Evolutionary conservation across 2,113 vertebrate genomes (phyloP).

Genomic region (Apteryx owenii): DNA sequence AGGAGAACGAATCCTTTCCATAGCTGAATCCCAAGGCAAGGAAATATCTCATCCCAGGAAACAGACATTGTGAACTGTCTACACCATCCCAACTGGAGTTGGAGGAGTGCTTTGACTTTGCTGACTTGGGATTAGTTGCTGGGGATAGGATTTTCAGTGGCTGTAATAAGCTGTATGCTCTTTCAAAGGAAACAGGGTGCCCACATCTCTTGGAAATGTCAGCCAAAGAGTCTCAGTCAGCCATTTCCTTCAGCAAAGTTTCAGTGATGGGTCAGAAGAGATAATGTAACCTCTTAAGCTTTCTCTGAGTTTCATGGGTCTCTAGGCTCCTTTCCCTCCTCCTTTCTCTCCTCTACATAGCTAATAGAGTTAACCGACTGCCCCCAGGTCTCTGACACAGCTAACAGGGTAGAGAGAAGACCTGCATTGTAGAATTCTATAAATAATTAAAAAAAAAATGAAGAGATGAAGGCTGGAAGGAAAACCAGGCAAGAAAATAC

Average conservation of each 20-base stretch:
- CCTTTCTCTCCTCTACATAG: too few species aligned
- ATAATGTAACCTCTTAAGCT: not conserved
- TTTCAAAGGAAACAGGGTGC: not conserved
- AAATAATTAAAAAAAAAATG: not conserved
- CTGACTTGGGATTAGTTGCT: not conserved
- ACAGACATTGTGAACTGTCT: not conserved
- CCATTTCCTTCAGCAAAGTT: not conserved
- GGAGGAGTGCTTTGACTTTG: not conserved
- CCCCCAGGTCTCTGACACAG: not conserved
- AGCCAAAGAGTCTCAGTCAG: not conserved
- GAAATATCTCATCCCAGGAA: not conserved
- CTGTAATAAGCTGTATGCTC: not conserved
- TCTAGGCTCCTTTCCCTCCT: not conserved
- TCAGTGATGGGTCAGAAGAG: not conserved
- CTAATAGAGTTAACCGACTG: not conserved
- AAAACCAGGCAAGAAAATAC: not conserved
- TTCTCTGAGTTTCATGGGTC: not conserved
- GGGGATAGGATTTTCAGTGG: not conserved
- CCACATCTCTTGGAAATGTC: not conserved
- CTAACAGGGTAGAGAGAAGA: not conserved
- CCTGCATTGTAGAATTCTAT: not conserved
- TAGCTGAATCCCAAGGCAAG: not conserved
- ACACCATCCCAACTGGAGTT: not conserved
- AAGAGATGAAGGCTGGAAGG: not conserved
- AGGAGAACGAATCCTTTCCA: not conserved